Evolutionary conservation across 2,797 vertebrate genomes (phyloP), one percentile per base, ranked within the genome.

Genomic region (Gymnothorax reevesii): DNA sequence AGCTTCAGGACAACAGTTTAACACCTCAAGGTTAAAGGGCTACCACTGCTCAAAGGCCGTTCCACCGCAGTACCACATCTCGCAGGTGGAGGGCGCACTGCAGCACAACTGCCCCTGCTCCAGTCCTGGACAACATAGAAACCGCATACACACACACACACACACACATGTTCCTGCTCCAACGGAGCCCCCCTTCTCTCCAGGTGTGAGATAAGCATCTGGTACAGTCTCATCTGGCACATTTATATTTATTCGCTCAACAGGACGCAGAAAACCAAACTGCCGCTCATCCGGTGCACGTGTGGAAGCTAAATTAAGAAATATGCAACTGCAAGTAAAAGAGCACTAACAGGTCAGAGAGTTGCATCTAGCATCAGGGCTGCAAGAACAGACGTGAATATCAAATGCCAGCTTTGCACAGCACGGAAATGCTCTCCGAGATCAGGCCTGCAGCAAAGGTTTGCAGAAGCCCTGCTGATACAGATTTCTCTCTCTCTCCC

Each of bases 141-240:
- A 15, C 25, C 20, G 27, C 57, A 4, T 64, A 22, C 2, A 4
- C 20, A 64, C 85, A 80, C 73, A 73, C 54, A 4, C 22, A 22
- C 2, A 4, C 20, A 64, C 85, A 80, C 73, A 73, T 52, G 75
- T 59, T 1, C 22, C 20, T 3, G 71, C 84, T 2, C 27, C 2
- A 42, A 42, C 33, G 33, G 33, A 69, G 52, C 8, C 49, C 22
- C 49, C n/a, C 25, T 15, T 71, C 27, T 71, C 42, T 25, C 20
- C 85, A 82, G 85, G 59, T 85, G 84, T 27, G 25, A 22, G 77
- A 79, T 79, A 54, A 5, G 22, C 52, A n/a, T 54, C 49, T 80
- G 52, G 20, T 54, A 59, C 59, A 49, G 75, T 33, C 75, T 52
- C 33, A 25, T 27, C n/a, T 27, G 66, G 27, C 66, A 69, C 27